Evolutionary conservation across 1,140 invertebrate genomes (phyloP), one percentile per base, ranked within the genome.

Genomic region (Caligus rogercresseyi): DNA sequence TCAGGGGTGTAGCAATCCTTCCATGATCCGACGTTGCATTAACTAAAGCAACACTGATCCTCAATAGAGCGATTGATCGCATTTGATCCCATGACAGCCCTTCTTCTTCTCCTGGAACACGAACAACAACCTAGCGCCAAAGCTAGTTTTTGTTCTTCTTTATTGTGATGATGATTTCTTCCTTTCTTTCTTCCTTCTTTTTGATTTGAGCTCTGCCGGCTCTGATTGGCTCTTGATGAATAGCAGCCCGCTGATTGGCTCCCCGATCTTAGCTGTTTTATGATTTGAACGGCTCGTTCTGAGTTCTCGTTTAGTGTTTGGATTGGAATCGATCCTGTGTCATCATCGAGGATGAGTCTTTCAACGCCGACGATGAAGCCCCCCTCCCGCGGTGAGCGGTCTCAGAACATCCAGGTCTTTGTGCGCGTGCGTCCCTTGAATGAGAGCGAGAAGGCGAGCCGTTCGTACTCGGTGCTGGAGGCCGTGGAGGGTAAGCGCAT

Each of bases 321-420:
- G 31, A 43, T 43, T 43, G 31, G 7, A n/a, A 43, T 43, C n/a
- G 31, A 43, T 43, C n/a, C 7, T 43, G 7, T n/a, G n/a, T 43
- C 31, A 43, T 7, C n/a, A n/a, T n/a, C n/a, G 31, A 43, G n/a
- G 31, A 43, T 43, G 31, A 43, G 31, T 43, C 7, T 43, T 7
- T 7, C 7, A 43, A 43, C 31, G 7, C 31, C 31, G 31, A 43
- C 31, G 7, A 43, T 11, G 31, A 43, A 43, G 31, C 7, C 31
- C 31, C 31, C n/a, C n/a, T n/a, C 7, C 31, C 7, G 31, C 31
- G n/a, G 31, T 43, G 31, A 43, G 31, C 31, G 31, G 31, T 43
- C 31, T 2, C 76, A 90, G 74, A 85, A 89, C 69, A 89, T 92
- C 68, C 85, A 89, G 74, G 88, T 90, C 20, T 89, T 86, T 71